Evolutionary conservation across 2,113 vertebrate genomes (phyloP), one percentile per base, ranked within the genome.

Genomic region (Etia nguti): DNA sequence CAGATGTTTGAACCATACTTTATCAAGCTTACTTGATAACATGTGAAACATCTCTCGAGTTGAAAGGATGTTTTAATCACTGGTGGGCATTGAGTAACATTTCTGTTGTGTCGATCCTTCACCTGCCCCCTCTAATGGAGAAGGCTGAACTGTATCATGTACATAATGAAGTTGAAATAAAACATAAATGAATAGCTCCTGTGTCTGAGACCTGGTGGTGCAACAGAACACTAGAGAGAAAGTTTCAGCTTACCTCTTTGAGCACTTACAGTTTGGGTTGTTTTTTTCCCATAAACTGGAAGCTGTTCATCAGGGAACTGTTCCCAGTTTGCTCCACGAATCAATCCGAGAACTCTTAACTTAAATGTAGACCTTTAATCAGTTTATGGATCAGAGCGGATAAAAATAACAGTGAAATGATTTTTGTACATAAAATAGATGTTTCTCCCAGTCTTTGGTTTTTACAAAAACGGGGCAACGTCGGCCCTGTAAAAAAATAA

Each of bases 381-480:
- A 73, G 89, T 89, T 92, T 80, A 88, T 90, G 86, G 79, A 84
- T 89, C 52, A 77, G 80, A 85, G 88, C 34, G 57, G 80, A 80
- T 88, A 92, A 88, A 90, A 90, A 92, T 65, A 92, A 88, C 57
- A 83, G 82, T 88, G 79, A 92, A 75, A 90, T 89, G 55, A 85
- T 89, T 90, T 89, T 82, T 59, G 54, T 88, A 91, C 88, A 94
- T 87, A 96, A 97, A 95, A 96, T 95, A 94, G 87, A 91, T 89
- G 54, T 57, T 90, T 91, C 55, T 89, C 81, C 91, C 81, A 34
- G 18, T 93, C 94, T 96, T 96, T 96, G 94, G 94, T 95, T 94
- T 90, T 92, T 92, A 87, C 86, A 90, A 94, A 95, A 93, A 86
- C 20, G 22, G 89, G 82, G 82, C 43, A 22, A 79, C 3, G 55